Percentiles rank a stretch among this genome's conserved stretches.
phyloP scores from a whole-genome alignment of 1,140 invertebrate species.

The Drosophila albomicans region DNA sequence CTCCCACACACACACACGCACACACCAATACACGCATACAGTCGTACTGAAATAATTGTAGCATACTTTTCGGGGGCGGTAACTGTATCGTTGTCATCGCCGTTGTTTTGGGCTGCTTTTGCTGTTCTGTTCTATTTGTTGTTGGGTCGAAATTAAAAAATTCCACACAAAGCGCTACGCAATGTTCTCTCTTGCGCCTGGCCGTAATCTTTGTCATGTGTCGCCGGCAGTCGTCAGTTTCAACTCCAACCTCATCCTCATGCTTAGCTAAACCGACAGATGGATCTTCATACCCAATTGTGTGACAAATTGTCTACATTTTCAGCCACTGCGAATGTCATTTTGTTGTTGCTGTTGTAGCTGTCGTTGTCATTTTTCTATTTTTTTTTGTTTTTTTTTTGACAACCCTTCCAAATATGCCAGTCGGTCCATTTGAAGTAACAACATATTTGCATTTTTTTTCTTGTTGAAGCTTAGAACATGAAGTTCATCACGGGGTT shows the following conservation, averaged over 20 bases:
- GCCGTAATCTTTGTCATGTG: slow-evolving; percentile 60
- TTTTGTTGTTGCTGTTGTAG: slow-evolving; percentile 13
- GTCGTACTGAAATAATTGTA: slow-evolving; percentile 28
- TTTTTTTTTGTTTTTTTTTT: slow-evolving; percentile 16
- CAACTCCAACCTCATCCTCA: slow-evolving; percentile 50
- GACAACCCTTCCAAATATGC: slow-evolving; percentile 40
- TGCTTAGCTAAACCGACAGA: slow-evolving; percentile 33
- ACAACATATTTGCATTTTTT: slow-evolving; percentile 23
- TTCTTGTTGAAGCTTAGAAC: neutral
- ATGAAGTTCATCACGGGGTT: slow-evolving; percentile 21
- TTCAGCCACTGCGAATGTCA: slow-evolving; percentile 56
- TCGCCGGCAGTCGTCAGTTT: slow-evolving; percentile 55
- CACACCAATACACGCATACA: neutral
- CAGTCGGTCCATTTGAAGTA: slow-evolving; percentile 26
- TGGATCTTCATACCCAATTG: slow-evolving; percentile 61
- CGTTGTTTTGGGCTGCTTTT: slow-evolving; percentile 19
- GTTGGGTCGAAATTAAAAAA: slow-evolving; percentile 73
- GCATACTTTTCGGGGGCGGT: slow-evolving; percentile 40
- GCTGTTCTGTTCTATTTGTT: slow-evolving; percentile 19
- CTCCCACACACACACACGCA: neutral
- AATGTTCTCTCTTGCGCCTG: slow-evolving; percentile 29
- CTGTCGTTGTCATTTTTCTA: slow-evolving; percentile 3
- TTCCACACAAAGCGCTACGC: slow-evolving; percentile 65
- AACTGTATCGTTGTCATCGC: slow-evolving; percentile 4
- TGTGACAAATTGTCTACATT: slow-evolving; percentile 78